These are phyloP conservation scores for Parasteatoda tepidariorum DNA, from an alignment of 1,140 invertebrate species.

Conservation along the genomic window DNA sequence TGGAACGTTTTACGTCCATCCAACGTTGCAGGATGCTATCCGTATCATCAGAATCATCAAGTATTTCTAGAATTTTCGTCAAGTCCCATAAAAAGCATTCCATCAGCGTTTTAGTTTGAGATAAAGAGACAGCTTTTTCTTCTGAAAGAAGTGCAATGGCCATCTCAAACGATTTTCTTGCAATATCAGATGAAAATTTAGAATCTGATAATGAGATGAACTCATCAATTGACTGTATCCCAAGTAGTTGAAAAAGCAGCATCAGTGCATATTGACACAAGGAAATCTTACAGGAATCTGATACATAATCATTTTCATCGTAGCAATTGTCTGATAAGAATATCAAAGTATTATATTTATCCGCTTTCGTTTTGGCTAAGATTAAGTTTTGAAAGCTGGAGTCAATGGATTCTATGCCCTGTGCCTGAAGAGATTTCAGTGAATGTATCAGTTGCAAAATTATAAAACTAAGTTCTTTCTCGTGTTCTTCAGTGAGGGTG, in stretches of 20 bases:
- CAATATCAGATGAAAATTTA: slow-evolving; percentile 39
- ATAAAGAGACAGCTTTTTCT: slow-evolving; percentile 66
- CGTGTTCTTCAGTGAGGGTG: slow-evolving; percentile 27
- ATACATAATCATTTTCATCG: slow-evolving; percentile 43
- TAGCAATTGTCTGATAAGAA: slow-evolving; percentile 73
- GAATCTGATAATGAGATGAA: slow-evolving; percentile 22
- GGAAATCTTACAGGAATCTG: slow-evolving; percentile 67
- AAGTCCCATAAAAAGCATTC: slow-evolving; percentile 89
- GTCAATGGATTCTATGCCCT: slow-evolving; percentile 82
- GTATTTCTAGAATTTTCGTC: neutral
- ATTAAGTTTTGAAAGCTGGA: slow-evolving; percentile 77
- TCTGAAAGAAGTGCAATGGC: slow-evolving; percentile 63
- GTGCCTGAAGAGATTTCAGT: slow-evolving; percentile 82
- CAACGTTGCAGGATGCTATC: slow-evolving; percentile 49
- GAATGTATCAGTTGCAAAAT: slow-evolving; percentile 84
- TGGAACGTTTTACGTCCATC: slow-evolving; percentile 51
- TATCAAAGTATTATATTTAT: slow-evolving; percentile 75
- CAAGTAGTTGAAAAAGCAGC: slow-evolving; percentile 77
- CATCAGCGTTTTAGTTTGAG: slow-evolving; percentile 77
- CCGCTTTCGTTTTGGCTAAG: slow-evolving; percentile 74
- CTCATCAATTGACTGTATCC: slow-evolving; percentile 64
- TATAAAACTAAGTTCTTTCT: slow-evolving; percentile 73
- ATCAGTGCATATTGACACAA: slow-evolving; percentile 82
- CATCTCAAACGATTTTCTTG: slow-evolving; percentile 55
- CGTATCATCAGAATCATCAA: slow-evolving; percentile 8